These are phyloP conservation scores for Lathronympha strigana DNA, from an alignment of 2,888 invertebrate genomes.

Conservation along the genomic window DNA sequence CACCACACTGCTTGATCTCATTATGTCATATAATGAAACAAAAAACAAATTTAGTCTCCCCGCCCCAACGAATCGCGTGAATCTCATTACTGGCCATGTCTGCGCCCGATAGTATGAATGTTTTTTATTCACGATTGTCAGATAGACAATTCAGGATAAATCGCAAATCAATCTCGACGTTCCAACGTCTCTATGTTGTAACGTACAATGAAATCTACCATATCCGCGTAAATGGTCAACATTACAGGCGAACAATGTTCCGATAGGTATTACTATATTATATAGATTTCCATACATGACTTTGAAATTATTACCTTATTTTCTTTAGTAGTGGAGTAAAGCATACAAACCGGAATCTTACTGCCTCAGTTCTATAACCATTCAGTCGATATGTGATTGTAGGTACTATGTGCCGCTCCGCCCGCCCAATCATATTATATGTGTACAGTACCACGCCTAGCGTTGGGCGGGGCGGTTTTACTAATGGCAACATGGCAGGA, in stretches of 20 bases:
- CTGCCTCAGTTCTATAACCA: neutral
- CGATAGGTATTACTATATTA: too few species aligned
- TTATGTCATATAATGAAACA: constrained; percentile 71
- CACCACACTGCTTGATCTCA: constrained; percentile 72
- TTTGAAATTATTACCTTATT: neutral
- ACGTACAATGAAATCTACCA: too few species aligned
- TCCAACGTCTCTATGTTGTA: too few species aligned
- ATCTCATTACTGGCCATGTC: constrained; percentile 22
- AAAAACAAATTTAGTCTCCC: constrained; percentile 64
- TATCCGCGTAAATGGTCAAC: too few species aligned
- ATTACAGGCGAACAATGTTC: too few species aligned
- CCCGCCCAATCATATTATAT: neutral
- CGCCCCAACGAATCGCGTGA: constrained; percentile 50
- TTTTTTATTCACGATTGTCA: neutral
- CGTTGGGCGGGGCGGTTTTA: neutral
- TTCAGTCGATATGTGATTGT: neutral
- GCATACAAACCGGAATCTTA: neutral
- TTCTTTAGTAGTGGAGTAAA: neutral
- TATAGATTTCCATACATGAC: too few species aligned
- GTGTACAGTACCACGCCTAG: neutral
- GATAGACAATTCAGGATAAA: too few species aligned
- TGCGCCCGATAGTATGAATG: constrained; percentile 8
- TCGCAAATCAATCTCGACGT: too few species aligned
- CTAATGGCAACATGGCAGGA: neutral
- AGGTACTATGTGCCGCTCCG: neutral